A percentile compares a stretch with the other conserved stretches of the same genome.
Conservation (phyloP, 2,113 vertebrate species). For the Kryptolebias marmoratus region DNA sequence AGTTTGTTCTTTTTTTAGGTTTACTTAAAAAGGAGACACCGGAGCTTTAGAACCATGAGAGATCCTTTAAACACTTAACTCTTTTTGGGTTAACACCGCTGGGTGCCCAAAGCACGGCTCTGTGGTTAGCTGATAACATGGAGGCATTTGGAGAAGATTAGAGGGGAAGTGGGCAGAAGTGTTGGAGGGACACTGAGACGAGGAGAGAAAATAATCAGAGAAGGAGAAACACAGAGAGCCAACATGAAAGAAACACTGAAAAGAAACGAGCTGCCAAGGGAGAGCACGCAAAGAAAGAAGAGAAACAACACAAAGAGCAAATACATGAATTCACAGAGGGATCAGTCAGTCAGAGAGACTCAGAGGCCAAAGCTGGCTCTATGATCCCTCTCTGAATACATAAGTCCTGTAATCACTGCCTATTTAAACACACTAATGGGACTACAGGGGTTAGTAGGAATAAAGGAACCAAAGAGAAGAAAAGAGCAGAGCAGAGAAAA, state of each 20-base stretch:
- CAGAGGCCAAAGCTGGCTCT: conserved; percentile 51
- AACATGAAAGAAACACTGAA: conserved; percentile 19
- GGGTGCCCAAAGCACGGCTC: conserved; percentile 53
- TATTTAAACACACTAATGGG: conserved; percentile 68
- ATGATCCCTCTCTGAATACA: conserved; percentile 62
- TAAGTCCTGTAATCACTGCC: conserved; percentile 62
- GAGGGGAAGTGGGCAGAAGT: conserved; percentile 41
- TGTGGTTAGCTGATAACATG: conserved; percentile 65
- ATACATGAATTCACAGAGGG: conserved; percentile 49
- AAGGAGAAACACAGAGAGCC: conserved; percentile 9
- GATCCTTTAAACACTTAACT: conserved; percentile 57
- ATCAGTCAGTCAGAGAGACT: conserved; percentile 49
- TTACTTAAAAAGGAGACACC: conserved; percentile 18
- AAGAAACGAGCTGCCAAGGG: not conserved
- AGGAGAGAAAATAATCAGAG: conserved; percentile 40
- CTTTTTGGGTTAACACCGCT: conserved; percentile 57
- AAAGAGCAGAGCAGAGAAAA: not conserved
- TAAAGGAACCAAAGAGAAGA: conserved; percentile 6
- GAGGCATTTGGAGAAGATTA: conserved; percentile 60
- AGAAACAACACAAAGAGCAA: conserved; percentile 36
- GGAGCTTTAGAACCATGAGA: not conserved
- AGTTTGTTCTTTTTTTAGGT: not conserved
- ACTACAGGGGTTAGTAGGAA: conserved; percentile 31
- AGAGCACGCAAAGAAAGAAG: not conserved
- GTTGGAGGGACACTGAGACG: conserved; percentile 29